Evolutionary conservation across 2,888 invertebrate species (phyloP), one percentile per base, ranked within the genome.

Genomic region (Cataglyphis altisquamis): DNA sequence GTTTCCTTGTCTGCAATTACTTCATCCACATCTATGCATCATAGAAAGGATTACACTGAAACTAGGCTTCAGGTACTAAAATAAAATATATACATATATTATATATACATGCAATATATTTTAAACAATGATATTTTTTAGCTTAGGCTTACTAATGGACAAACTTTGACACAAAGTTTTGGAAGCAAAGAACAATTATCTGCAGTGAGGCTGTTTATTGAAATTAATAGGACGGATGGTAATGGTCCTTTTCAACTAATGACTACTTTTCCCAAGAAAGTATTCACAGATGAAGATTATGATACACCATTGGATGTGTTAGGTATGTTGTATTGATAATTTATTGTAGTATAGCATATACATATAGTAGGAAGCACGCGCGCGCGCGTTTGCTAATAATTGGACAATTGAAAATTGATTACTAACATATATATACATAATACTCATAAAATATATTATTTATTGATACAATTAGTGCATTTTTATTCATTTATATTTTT

Each of bases 261-360:
- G 97, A 99, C 98, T 3, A 97, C 96, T 92, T 99, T 98, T 95
- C 99, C 99, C 9, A 97, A 97, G 92, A 98, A 98, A 95, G 96
- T 98, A 74, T 99, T 98, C 94, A 96, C 96, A 0, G 96, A 95
- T 15, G 98, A 98, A 3, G 99, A 99, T 94, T 99, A 98, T 95
- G 97, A 98, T 83, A 97, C 97, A 93, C 98, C 99, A 0, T 95
- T 99, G 89, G 97, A 97, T 90, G 96, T 96, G 87, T 96, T 99
- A 95, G 98, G 98, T 98, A 95, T 63, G 36, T 2, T 70, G 5
- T 1, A 80, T 39, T 70, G 29, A 68, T 45, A 63, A 52, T 83
- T 78, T 52, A 66, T 39, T 55, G 12, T 62, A 12, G 12, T n/a
- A 15, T 45, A 52, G 1, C 8, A 62, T n/a, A 62, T n/a, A 45